Base-by-base conservation (phyloP, 2,797 vertebrate species). In the Lithobates sylvaticus region DNA sequence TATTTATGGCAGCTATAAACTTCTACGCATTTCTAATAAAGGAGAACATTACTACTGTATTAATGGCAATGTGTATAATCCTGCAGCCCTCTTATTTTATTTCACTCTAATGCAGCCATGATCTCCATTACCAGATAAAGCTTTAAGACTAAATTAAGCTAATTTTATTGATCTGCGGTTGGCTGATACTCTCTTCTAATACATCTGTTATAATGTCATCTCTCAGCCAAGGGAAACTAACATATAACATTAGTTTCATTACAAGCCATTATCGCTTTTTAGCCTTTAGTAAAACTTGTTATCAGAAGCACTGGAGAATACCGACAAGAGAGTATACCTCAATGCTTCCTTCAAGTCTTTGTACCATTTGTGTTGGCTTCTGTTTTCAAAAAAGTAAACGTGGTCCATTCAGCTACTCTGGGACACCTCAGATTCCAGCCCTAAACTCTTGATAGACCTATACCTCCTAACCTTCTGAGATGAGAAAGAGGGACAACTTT, bases 61-160 rank as follows among this genome's bases (percentile, higher is more conserved):
- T 65, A 26, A 65, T 65, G n/a, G n/a, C 26, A 29, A 76, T 12
- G 16, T 64, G 8, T 26, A 2, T 23, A 44, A 42, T 23, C 18
- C 9, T 64, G 32, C 9, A 23, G 8, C 2, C 12, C 16, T 9
- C 12, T 2, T 29, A 7, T 21, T 26, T 39, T n/a, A 10, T 44
- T 0, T 65, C 61, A 10, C n/a, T 5, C 10, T 67, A 78, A 68
- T 44, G 34, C n/a, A 78, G 32, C 36, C 39, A 26, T 73, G 23
- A 73, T 44, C n/a, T 44, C 23, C 71, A 44, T 73, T n/a, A 73
- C 71, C 13, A n/a, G 36, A 47, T 73, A 8, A 44, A 73, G 71
- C 39, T 44, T 39, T 44, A n/a, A 39, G 10, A n/a, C 71, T 44
- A 26, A 73, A 44, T 73, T 44, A 36, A 67, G 76, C 73, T 26